Evolutionary conservation across 2,888 invertebrate species (phyloP).

Genomic region (Pyrgus malvae): DNA sequence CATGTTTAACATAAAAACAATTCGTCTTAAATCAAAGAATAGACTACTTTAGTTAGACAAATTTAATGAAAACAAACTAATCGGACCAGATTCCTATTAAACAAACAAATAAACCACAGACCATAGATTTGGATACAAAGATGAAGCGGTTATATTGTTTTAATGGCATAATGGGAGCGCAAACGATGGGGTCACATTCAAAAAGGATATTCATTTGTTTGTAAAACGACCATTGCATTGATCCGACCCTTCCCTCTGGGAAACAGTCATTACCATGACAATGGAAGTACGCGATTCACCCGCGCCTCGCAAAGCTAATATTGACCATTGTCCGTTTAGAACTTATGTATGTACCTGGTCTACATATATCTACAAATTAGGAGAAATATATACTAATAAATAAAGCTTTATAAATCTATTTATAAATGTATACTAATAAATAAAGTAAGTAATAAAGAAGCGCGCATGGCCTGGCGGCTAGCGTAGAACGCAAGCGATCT

Average conservation of each 20-base stretch:
- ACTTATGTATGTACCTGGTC: not conserved
- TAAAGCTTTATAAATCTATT: too few species aligned
- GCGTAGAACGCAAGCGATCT: too few species aligned
- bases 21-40: too few species aligned
- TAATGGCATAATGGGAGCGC: slow-evolving; percentile 26
- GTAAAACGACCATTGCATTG: slow-evolving; percentile 27
- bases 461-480: too few species aligned
- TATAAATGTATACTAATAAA: too few species aligned
- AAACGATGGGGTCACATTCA: slow-evolving; percentile 26
- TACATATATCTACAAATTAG: not conserved
- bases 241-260: slow-evolving; percentile 34
- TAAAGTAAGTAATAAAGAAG: too few species aligned
- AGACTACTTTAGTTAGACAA: too few species aligned
- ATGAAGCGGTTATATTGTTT: slow-evolving; percentile 20
- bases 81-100: too few species aligned
- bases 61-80: too few species aligned
- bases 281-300: slow-evolving; percentile 41
- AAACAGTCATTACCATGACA: slow-evolving; percentile 49
- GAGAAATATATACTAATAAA: not conserved
- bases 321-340: slow-evolving; percentile 49
- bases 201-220: slow-evolving; percentile 34
- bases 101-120: not conserved
- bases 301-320: slow-evolving; percentile 43
- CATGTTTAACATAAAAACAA: too few species aligned
- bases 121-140: slow-evolving; percentile 1